A percentile compares a stretch with the other conserved stretches of the same genome.
These are phyloP conservation scores for Rhea pennata DNA, from an alignment of 2,113 vertebrate species.

Conservation along the genomic window DNA sequence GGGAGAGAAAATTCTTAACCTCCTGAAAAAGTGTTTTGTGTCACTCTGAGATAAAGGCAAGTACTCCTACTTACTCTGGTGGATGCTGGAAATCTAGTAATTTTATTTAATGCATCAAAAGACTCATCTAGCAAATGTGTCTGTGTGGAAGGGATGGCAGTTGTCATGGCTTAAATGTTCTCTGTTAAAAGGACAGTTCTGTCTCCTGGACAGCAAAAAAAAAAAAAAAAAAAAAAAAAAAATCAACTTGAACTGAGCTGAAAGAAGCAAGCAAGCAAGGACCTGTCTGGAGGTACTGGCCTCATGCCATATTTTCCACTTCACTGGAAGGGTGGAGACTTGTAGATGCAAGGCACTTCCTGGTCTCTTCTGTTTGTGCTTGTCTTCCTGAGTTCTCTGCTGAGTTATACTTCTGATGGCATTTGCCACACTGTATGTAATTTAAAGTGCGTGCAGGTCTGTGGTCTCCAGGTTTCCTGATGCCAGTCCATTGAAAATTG, in stretches of 20 bases:
- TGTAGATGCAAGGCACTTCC: neutral
- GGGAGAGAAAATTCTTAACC: neutral
- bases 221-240: too few species aligned
- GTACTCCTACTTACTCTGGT: neutral
- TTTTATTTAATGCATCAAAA: neutral
- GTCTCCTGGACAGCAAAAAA: neutral
- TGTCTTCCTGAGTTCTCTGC: neutral
- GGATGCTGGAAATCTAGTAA: neutral
- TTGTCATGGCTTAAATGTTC: neutral
- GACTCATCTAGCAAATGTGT: neutral
- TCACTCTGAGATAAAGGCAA: neutral
- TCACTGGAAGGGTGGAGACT: neutral
- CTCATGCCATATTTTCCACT: neutral
- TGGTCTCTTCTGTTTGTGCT: neutral
- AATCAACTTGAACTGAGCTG: neutral
- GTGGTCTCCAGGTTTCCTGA: neutral
- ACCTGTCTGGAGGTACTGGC: neutral
- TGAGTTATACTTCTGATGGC: neutral
- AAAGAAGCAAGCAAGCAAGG: neutral
- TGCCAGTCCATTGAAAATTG: neutral
- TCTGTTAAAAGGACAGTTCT: neutral
- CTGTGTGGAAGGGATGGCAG: rapidly evolving
- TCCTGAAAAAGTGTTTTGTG: neutral
- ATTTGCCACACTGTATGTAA: rapidly evolving
- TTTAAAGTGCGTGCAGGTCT: neutral